A percentile compares a stretch with the other conserved stretches of the same genome.
Evolutionary conservation across 1,140 invertebrate species (phyloP).

Genomic region (Alviniconcha marisindica): DNA sequence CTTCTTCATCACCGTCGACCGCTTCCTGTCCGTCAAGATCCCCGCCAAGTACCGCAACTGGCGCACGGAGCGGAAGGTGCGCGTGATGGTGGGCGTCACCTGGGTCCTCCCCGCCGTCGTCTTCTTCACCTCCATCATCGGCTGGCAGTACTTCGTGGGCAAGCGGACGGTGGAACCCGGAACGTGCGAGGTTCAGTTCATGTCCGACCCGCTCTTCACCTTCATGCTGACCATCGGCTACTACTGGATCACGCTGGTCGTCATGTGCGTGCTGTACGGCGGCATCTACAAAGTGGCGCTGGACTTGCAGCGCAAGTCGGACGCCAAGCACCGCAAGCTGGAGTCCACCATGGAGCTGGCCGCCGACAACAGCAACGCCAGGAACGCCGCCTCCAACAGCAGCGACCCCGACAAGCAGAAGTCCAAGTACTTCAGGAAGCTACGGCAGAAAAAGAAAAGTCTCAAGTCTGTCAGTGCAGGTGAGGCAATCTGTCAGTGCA

Average conservation of each 20-base stretch:
- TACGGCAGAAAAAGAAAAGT: slow-evolving; percentile 18
- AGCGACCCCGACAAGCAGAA: slow-evolving; percentile 19
- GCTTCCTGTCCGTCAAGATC: slow-evolving; percentile 99
- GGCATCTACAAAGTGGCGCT: slow-evolving; percentile 99
- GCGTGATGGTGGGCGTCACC: slow-evolving; percentile 89
- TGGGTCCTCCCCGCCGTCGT: slow-evolving; percentile 98
- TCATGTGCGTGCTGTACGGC: slow-evolving; percentile 85
- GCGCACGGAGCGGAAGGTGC: slow-evolving; percentile 92
- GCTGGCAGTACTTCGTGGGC: slow-evolving; percentile 98
- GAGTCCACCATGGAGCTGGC: slow-evolving; percentile 67
- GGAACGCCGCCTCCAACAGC: not conserved
- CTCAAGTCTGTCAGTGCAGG: slow-evolving; percentile 1
- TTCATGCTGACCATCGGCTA: slow-evolving; percentile 98
- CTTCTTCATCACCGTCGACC: slow-evolving; percentile 97
- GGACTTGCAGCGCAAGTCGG: slow-evolving; percentile 98
- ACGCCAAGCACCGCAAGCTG: slow-evolving; percentile 81
- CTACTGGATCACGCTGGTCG: slow-evolving; percentile 91
- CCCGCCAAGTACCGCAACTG: slow-evolving; percentile 98
- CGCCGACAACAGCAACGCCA: slow-evolving; percentile 40
- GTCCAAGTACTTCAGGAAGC: slow-evolving; percentile 30
- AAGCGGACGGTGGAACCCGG: slow-evolving; percentile 83
- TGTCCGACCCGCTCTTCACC: slow-evolving; percentile 98
- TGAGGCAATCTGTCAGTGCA: no score
- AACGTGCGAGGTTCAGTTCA: slow-evolving; percentile 97
- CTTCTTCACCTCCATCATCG: slow-evolving; percentile 99